phyloP scores from a whole-genome alignment of 2,888 invertebrate species.

The Drosophila tanythrix region DNA sequence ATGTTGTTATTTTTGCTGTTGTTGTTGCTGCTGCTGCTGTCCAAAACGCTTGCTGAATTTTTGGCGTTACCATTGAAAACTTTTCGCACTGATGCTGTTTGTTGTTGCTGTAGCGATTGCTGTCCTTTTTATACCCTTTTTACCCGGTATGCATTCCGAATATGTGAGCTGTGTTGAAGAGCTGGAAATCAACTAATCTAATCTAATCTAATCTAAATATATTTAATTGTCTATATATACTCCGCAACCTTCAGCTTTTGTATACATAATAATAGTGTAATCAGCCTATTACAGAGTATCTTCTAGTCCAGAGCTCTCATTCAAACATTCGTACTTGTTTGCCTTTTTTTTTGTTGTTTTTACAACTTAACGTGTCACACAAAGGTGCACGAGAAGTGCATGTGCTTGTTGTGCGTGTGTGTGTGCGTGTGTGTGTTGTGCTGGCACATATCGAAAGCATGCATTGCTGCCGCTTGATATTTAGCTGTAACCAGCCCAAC shows the following conservation, averaged over 20 bases:
- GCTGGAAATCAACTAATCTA: not conserved
- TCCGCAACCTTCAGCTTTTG: not conserved
- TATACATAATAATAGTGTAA: too few relatives aligned
- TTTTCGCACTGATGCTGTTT: conserved; percentile 61
- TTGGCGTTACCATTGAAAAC: conserved; percentile 40
- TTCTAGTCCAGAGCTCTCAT: not conserved
- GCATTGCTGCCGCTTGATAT: conserved; percentile 68
- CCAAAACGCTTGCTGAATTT: conserved; percentile 49
- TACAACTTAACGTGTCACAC: conserved; percentile 73
- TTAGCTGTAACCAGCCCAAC: conserved; percentile 60
- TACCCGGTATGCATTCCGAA: not conserved
- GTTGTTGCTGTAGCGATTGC: conserved; percentile 40
- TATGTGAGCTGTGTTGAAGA: not conserved
- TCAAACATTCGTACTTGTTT: conserved; percentile 5
- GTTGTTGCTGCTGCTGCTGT: conserved; percentile 38
- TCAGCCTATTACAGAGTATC: not conserved
- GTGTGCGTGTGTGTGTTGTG: conserved; percentile 19
- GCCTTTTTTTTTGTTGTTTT: conserved; percentile 50
- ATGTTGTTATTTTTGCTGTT: conserved; percentile 27
- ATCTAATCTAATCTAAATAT: not conserved
- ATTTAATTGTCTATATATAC: not conserved
- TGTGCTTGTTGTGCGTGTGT: conserved; percentile 21
- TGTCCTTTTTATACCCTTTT: conserved; percentile 20
- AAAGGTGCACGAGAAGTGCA: conserved; percentile 64
- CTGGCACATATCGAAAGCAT: conserved; percentile 62